Evolutionary conservation across 2,888 invertebrate genomes (phyloP), one percentile per base, ranked within the genome.

Genomic region (Balanococcus diminutus): DNA sequence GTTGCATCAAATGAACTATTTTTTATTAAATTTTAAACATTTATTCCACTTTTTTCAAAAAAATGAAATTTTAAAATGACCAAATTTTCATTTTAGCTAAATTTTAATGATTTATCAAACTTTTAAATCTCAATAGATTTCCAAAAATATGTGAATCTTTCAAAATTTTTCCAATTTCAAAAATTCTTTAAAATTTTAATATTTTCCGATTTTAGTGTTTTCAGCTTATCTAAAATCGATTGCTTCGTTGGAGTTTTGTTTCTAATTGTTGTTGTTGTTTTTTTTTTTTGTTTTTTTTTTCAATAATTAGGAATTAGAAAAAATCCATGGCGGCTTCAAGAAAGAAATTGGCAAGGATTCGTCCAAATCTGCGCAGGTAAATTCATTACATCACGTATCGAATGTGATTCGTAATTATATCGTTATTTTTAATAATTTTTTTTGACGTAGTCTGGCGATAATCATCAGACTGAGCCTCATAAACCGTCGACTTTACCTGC

Each of bases 281-380:
- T 84, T 14, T 39, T 67, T 36, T 14, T 39, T 81, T 16, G 22
- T 82, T 25, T 28, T 56, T 56, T 67, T 61, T 19, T 83, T 32
- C 11, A 22, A 36, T 72, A 28, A 16, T 67, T 19, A 85, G 85
- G 85, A 85, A 75, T 51, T 85, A 32, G 85, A 85, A 79, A 85
- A 85, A 32, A 85, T 85, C 6, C 75, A 75, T 32, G 46, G 42
- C 25, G 39, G 75, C 0, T 85, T 72, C 19, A 85, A 85, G 22
- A 85, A 85, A 85, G 85, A 85, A 5, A 14, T 79, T 11, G 22
- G 28, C 14, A 42, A n/a, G 32, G 85, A 85, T 85, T 42, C 67
- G 32, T 36, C 39, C 28, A 79, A 32, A 85, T n/a, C 39, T 39
- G 16, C n/a, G 22, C 28, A 31, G 72, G 72, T 79, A 79, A 79